Evolutionary conservation across 2,888 invertebrate genomes (phyloP).

Genomic region (Cataglyphis altisquamis): DNA sequence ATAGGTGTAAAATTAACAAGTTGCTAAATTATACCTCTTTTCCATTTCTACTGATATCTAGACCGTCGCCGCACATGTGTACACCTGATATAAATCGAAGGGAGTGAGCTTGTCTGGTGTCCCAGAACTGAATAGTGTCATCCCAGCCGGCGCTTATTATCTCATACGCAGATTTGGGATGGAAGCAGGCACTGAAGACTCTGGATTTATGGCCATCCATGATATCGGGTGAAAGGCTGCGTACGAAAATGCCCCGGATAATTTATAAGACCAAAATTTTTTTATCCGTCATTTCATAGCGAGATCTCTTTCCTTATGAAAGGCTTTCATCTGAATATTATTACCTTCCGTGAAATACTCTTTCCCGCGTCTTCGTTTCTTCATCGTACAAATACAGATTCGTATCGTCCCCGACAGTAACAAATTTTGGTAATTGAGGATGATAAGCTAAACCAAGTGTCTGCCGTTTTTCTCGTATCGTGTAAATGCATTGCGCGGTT

Average conservation of each 20-base stretch:
- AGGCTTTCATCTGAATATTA: background rate
- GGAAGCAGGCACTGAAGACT: conserved; percentile 89
- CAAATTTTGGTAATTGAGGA: conserved; percentile 87
- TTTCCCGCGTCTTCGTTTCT: conserved; percentile 89
- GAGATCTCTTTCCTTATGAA: background rate
- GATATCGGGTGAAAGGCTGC: conserved; percentile 86
- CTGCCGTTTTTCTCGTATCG: conserved; percentile 90
- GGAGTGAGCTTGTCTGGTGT: conserved; percentile 89
- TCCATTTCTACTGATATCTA: conserved; percentile 89
- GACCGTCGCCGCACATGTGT: conserved; percentile 90
- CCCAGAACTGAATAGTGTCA: conserved; percentile 90
- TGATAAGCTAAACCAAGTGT: conserved; percentile 89
- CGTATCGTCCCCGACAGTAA: conserved; percentile 89
- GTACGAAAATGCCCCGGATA: background rate
- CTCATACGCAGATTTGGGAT: conserved; percentile 90
- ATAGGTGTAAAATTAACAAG: background rate
- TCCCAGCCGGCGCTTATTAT: conserved; percentile 91
- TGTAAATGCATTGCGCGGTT: conserved; percentile 89
- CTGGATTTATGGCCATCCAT: conserved; percentile 89
- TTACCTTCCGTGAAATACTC: conserved; percentile 88
- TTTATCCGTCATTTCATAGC: background rate
- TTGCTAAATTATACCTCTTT: conserved; percentile 87
- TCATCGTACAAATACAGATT: conserved; percentile 90
- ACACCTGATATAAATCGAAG: conserved; percentile 88
- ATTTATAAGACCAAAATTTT: conserved; percentile 2